These are phyloP conservation scores for Meloidogyne exigua DNA, from an alignment of 1,140 invertebrate species.

Conservation along the genomic window DNA sequence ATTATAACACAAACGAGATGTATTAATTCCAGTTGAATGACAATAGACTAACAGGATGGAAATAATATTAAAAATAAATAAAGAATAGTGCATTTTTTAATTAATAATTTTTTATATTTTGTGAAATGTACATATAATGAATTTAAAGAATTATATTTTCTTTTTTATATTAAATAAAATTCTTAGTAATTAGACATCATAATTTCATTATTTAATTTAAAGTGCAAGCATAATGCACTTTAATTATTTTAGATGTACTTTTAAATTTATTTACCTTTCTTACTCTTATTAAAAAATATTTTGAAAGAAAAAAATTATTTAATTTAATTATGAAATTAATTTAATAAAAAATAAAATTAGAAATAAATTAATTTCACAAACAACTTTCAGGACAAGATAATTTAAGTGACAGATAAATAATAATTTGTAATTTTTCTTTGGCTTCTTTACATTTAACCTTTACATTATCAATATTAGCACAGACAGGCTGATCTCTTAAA, in stretches of 20 bases:
- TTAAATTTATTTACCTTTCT: too few species aligned
- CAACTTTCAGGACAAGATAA: neutral
- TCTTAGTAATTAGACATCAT: too few species aligned
- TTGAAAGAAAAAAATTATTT: too few species aligned
- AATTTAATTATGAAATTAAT: too few species aligned
- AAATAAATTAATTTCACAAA: neutral
- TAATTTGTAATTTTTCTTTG: neutral
- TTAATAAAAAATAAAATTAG: too few species aligned
- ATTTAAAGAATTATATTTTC: too few species aligned
- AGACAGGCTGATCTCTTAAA: neutral
- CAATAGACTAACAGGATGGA: neutral
- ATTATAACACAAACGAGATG: neutral
- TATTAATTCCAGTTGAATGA: neutral
- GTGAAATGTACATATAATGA: too few species aligned
- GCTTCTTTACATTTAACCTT: neutral
- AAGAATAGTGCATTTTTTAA: neutral
- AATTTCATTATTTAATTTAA: too few species aligned
- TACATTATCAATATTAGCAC: neutral
- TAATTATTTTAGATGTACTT: too few species aligned
- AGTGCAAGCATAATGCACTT: too few species aligned
- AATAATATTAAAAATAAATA: neutral
- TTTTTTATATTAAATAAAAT: too few species aligned
- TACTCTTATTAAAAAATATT: too few species aligned
- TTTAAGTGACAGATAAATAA: slow-evolving; percentile 1
- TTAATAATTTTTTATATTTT: neutral